Conservation (phyloP, 2,113 vertebrate species). For the Carollia perspicillata region DNA sequence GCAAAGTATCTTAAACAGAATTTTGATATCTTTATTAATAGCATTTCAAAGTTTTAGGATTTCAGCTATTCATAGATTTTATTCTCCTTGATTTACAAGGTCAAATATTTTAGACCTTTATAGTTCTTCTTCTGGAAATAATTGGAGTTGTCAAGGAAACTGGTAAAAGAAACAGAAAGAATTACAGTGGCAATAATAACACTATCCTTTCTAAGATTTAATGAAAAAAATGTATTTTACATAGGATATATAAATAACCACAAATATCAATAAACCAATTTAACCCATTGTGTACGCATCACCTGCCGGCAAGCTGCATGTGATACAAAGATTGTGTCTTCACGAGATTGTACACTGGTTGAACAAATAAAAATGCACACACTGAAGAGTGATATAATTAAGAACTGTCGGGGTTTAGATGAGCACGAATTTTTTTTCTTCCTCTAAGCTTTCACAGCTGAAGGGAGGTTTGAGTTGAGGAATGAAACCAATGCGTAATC, state of each 20-base stretch:
- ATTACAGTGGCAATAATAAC: neutral
- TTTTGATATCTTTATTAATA: conserved; percentile 76
- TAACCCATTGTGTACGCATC: neutral
- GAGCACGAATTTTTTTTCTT: neutral
- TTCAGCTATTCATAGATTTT: conserved; percentile 62
- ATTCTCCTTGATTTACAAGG: conserved; percentile 58
- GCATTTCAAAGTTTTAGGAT: conserved; percentile 67
- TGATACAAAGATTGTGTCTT: conserved; percentile 10
- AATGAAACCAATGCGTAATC: neutral
- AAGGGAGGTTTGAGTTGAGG: neutral
- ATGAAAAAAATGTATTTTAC: neutral
- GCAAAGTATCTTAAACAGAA: conserved; percentile 74
- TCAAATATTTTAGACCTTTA: conserved; percentile 50
- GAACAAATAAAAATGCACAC: neutral
- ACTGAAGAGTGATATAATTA: neutral
- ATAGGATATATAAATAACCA: neutral
- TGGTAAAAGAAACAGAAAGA: neutral
- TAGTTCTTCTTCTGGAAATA: conserved; percentile 10
- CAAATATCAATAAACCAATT: neutral
- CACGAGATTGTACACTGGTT: neutral
- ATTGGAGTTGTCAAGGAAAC: neutral
- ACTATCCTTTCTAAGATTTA: neutral
- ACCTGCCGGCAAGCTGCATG: neutral
- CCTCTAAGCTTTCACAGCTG: neutral
- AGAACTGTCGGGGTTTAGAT: neutral